Evolutionary conservation across 2,888 invertebrate genomes (phyloP).

Genomic region (Bombylius major): DNA sequence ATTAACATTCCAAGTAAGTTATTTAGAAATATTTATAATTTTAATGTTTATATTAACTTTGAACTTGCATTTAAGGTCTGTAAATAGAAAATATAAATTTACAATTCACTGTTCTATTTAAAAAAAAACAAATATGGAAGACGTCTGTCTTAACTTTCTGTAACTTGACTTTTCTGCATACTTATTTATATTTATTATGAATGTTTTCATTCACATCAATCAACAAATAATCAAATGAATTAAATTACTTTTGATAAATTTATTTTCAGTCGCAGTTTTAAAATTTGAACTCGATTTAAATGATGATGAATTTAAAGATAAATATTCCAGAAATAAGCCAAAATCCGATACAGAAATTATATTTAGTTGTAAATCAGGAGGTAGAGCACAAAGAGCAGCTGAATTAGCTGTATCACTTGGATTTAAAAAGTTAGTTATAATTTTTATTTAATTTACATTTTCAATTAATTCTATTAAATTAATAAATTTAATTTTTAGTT

Average conservation of each 20-base stretch:
- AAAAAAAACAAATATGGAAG: too few relatives aligned
- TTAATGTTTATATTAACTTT: not conserved
- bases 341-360: constrained; percentile 45
- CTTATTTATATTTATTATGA: too few relatives aligned
- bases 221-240: too few relatives aligned
- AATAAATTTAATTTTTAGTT: constrained; percentile 18
- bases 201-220: too few relatives aligned
- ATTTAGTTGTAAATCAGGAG: constrained; percentile 57
- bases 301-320: constrained; percentile 30
- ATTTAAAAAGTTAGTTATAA: constrained; percentile 25
- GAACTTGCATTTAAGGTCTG: too few relatives aligned
- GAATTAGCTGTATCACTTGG: constrained; percentile 35
- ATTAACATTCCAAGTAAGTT: constrained; percentile 64
- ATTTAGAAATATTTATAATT: not conserved
- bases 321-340: constrained; percentile 42
- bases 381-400: constrained; percentile 52
- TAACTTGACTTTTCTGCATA: not conserved
- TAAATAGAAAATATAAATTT: too few relatives aligned
- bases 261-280: too few relatives aligned
- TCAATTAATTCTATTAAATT: too few relatives aligned
- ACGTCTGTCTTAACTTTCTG: too few relatives aligned
- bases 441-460: constrained; percentile 10
- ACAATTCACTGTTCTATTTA: too few relatives aligned
- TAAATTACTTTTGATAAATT: too few relatives aligned
- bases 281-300: constrained; percentile 12